phyloP scores from a whole-genome alignment of 1,140 invertebrate genomes.

The Bombyx mandarina region DNA sequence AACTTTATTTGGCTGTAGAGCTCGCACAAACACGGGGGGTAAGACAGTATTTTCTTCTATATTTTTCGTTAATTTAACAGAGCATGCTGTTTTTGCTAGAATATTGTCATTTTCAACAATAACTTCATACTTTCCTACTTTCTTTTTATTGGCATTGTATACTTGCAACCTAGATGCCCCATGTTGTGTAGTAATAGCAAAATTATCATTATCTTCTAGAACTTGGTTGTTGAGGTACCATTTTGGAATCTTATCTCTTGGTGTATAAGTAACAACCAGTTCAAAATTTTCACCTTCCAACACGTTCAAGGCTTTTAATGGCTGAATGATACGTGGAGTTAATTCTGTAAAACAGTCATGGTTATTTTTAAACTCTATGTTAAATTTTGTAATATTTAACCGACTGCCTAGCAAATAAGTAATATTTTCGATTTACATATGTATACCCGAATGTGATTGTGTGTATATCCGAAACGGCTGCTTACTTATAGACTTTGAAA shows the following conservation, averaged over 20 bases:
- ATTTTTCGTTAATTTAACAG: constrained; percentile 76
- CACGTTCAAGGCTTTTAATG: constrained; percentile 47
- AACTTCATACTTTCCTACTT: constrained; percentile 89
- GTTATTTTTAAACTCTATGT: background rate
- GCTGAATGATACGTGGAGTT: constrained; percentile 50
- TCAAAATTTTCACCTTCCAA: constrained; percentile 44
- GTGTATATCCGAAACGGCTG: no score
- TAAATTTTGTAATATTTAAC: background rate
- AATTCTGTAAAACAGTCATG: constrained; percentile 51
- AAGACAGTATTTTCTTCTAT: constrained; percentile 74
- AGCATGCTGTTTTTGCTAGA: constrained; percentile 83
- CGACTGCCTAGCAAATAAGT: no score
- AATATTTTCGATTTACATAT: no score
- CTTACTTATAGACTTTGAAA: no score
- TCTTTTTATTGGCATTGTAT: constrained; percentile 79
- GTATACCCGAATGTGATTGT: no score
- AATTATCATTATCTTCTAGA: constrained; percentile 78
- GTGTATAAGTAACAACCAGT: constrained; percentile 78
- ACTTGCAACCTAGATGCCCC: constrained; percentile 80
- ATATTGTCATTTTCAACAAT: constrained; percentile 81
- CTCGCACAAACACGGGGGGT: constrained; percentile 82
- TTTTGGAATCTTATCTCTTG: constrained; percentile 80
- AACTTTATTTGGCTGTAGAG: constrained; percentile 80
- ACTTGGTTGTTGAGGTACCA: constrained; percentile 92
- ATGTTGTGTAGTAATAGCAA: constrained; percentile 75